Percentiles rank a stretch among this genome's conserved stretches.
Conservation (phyloP, 2,113 vertebrate species). For the Zosterops japonicus region DNA sequence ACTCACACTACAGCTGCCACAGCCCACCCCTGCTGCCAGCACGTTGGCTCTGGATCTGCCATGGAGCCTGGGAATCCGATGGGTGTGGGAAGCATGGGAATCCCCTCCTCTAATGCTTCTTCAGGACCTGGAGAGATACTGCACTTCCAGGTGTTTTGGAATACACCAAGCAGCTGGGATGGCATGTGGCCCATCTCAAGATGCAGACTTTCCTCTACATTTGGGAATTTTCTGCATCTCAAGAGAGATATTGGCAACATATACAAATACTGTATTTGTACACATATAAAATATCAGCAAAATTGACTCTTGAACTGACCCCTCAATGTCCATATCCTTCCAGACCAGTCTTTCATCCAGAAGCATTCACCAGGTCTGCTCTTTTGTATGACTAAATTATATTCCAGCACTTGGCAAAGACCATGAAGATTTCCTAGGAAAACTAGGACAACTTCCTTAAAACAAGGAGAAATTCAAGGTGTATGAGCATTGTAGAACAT, state of each 20-base stretch:
- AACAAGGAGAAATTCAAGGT: neutral
- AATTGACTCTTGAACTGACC: neutral
- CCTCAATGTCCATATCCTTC: neutral
- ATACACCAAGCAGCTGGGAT: neutral
- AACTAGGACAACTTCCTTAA: neutral
- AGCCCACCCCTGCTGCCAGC: neutral
- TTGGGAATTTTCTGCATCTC: neutral
- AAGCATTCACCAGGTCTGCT: neutral
- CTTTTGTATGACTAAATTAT: neutral
- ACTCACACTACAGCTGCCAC: neutral
- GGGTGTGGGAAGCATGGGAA: neutral
- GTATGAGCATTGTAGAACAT: neutral
- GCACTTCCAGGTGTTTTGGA: neutral
- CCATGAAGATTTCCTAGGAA: neutral
- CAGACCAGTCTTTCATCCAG: neutral
- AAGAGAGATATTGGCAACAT: neutral
- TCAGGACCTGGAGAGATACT: neutral
- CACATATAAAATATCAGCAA: neutral
- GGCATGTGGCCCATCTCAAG: neutral
- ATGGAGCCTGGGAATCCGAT: fast-evolving
- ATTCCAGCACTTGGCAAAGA: neutral
- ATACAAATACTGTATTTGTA: neutral
- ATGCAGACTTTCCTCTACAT: neutral
- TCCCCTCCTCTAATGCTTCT: neutral
- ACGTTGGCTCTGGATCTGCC: fast-evolving